Evolutionary conservation across 92 coral and sea anemone species (phyloP), one percentile per base, ranked within the genome.

Genomic region (Bergia puertoricense): DNA sequence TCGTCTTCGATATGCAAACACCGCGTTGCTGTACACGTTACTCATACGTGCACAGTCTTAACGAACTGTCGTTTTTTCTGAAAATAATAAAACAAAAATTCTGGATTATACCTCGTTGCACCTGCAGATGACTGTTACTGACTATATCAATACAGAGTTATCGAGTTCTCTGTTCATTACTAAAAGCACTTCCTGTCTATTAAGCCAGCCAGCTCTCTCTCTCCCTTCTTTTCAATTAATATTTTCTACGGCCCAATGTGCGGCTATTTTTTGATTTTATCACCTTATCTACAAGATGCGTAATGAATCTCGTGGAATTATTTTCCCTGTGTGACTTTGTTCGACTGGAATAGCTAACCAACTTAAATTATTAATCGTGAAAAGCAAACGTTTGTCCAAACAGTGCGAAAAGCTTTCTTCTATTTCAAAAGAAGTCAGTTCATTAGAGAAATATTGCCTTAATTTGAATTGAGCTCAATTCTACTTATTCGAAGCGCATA

Each of bases 91-190:
- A 16, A 40, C 16, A 18, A 13, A 78, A 78, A 78, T 22, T 7
- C 66, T n/a, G 81, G 8, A n/a, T 42, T 82, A 56, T 66, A 22
- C 44, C 22, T 57, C 15, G 18, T 0, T 46, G 75, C 78, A 84
- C 62, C 79, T 84, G 87, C 67, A 36, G 79, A 40, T 39, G 22
- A 15, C 77, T 22, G 40, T 23, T 22, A 43, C 22, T 67, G 86
- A 71, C 43, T 71, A 20, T 16, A 69, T 48, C 41, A 44, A 84
- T 84, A 79, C 82, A 54, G 62, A 22, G 65, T 79, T 22, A 84
- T 84, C 87, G 65, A 71, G 87, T 84, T 71, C 46, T 72, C 13
- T 69, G 38, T 71, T 46, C 87, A 46, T 84, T 84, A 84, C 65
- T 44, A 42, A 68, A n/a, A 48, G 44, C 75, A 79, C 45, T 71